Evolutionary conservation across 1,140 invertebrate genomes (phyloP).

Genomic region (Hylyphantes graminicola): DNA sequence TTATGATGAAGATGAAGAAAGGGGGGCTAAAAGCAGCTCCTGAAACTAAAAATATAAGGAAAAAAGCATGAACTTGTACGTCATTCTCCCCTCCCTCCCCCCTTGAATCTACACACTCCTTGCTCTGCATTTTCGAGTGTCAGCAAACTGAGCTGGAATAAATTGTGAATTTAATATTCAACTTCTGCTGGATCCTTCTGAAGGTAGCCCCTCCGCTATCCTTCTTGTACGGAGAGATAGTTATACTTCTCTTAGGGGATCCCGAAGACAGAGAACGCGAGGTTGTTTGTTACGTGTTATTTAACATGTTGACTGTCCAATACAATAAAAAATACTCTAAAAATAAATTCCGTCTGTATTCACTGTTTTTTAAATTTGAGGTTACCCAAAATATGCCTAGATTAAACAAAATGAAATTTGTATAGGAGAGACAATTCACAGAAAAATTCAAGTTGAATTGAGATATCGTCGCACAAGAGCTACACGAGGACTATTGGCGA

Average conservation of each 20-base stretch:
- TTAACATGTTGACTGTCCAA: no score
- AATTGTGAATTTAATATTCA: constrained; percentile 49
- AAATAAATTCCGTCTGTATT: no score
- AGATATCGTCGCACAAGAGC: no score
- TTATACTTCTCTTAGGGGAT: constrained; percentile 21
- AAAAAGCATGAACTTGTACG: constrained; percentile 27
- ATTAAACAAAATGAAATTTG: no score
- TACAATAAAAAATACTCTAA: no score
- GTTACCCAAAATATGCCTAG: no score
- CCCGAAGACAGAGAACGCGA: no score
- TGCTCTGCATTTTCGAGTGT: constrained; percentile 33
- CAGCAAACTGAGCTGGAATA: constrained; percentile 31
- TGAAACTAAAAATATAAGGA: constrained; percentile 2
- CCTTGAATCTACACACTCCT: not conserved
- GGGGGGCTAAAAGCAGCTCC: not conserved
- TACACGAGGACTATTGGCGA: no score
- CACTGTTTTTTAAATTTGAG: no score
- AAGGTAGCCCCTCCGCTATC: not conserved
- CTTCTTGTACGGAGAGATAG: constrained; percentile 14
- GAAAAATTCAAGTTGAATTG: no score
- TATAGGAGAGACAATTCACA: no score
- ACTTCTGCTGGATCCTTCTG: not conserved
- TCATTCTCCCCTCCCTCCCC: not conserved
- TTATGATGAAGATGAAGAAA: constrained; percentile 30
- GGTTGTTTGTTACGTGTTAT: no score